Evolutionary conservation across 1,140 invertebrate species (phyloP).

Genomic region (Laupala kohalensis): DNA sequence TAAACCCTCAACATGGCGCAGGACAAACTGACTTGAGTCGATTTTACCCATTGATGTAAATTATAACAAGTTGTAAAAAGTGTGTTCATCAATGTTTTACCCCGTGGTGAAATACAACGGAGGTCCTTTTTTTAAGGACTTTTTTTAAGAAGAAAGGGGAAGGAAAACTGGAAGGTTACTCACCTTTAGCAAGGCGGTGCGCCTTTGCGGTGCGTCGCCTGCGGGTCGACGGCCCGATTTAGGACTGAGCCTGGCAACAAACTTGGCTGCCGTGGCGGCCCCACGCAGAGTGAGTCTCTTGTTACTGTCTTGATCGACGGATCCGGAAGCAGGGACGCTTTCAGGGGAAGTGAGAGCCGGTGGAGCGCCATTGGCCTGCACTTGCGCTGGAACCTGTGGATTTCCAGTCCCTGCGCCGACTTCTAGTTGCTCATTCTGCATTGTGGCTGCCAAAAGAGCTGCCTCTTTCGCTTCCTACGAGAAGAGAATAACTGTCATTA

Average conservation of each 20-base stretch:
- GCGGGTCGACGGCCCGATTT: slow-evolving; percentile 40
- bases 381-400: slow-evolving; percentile 30
- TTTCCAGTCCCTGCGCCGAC: slow-evolving; percentile 29
- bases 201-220: slow-evolving; percentile 20
- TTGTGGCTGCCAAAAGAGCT: background rate
- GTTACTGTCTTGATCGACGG: slow-evolving; percentile 46
- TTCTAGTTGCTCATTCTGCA: background rate
- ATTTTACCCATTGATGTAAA: no score
- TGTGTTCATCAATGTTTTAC: no score
- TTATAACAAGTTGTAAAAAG: no score
- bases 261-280: slow-evolving; percentile 40
- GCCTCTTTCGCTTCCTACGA: background rate
- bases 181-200: slow-evolving; percentile 50
- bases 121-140: no score
- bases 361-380: slow-evolving; percentile 27
- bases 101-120: no score
- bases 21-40: no score
- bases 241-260: slow-evolving; percentile 53
- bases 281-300: slow-evolving; percentile 37
- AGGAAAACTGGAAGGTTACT: background rate
- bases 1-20: no score
- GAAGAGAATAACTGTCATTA: no score
- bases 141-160: no score
- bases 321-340: slow-evolving; percentile 40
- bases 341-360: slow-evolving; percentile 33